A percentile compares a stretch with the other conserved stretches of the same genome.
Evolutionary conservation across 2,113 vertebrate species (phyloP).

Genomic region (Thomomys bottae): DNA sequence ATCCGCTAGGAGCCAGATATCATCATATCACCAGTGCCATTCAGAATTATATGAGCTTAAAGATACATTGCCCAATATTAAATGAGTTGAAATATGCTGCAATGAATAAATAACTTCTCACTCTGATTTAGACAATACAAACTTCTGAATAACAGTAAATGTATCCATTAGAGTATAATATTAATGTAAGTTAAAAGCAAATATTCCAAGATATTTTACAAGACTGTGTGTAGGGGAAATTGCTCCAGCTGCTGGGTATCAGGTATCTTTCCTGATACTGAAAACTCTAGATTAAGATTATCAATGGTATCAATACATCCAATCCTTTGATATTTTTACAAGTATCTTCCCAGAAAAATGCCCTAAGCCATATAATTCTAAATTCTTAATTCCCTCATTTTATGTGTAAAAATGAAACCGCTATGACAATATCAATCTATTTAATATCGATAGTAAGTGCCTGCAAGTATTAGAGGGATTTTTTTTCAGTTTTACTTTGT

Average conservation of each 20-base stretch:
- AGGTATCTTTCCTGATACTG: conserved; percentile 49
- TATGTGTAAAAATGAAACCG: conserved; percentile 56
- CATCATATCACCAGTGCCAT: conserved; percentile 33
- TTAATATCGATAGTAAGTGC: conserved; percentile 47
- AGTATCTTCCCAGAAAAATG: conserved; percentile 40
- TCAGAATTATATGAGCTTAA: conserved; percentile 37
- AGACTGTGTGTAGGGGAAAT: background rate
- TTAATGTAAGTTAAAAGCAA: conserved; percentile 28
- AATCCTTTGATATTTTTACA: conserved; percentile 48
- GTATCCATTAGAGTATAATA: background rate
- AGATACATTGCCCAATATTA: conserved; percentile 29
- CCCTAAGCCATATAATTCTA: conserved; percentile 29
- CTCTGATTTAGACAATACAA: background rate
- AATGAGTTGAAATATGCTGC: conserved; percentile 23
- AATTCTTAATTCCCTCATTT: conserved; percentile 36
- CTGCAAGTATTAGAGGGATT: conserved; percentile 14
- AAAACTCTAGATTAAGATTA: conserved; percentile 43
- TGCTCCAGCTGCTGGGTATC: conserved; percentile 35
- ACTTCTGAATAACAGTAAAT: conserved; percentile 7
- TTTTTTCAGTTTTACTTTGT: background rate
- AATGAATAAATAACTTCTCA: conserved; percentile 40
- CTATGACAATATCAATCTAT: background rate
- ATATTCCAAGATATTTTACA: conserved; percentile 53
- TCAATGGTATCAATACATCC: conserved; percentile 30
- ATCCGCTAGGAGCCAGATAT: conserved; percentile 14